A percentile compares a stretch with the other conserved stretches of the same genome.
Evolutionary conservation across 1,140 invertebrate genomes (phyloP).

Genomic region (Palaemon carinicauda): DNA sequence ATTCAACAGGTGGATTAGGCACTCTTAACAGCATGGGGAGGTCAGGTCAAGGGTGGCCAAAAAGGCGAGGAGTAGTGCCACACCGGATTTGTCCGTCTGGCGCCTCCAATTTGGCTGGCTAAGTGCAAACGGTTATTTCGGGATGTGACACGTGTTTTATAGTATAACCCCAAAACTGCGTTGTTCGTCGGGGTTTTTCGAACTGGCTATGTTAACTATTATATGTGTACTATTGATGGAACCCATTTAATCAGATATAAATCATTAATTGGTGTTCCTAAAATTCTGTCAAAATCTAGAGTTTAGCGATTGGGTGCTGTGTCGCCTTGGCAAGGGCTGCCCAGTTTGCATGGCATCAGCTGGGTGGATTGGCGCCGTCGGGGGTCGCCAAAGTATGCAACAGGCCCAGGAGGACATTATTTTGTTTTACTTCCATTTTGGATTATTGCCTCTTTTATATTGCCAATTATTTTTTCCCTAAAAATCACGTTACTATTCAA

Average conservation of each 20-base stretch:
- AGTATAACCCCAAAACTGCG: background rate
- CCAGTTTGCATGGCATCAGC: conserved; percentile 47
- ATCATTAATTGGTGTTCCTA: background rate
- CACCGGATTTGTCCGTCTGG: background rate
- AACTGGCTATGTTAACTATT: no score
- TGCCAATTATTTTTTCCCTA: no score
- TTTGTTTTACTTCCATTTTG: background rate
- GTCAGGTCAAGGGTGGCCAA: conserved; percentile 21
- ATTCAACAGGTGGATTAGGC: background rate
- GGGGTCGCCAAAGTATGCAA: conserved; percentile 40
- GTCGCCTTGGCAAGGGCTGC: conserved; percentile 17
- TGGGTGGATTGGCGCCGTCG: conserved; percentile 40
- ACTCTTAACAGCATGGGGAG: background rate
- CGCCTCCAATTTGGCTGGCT: background rate
- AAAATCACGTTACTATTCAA: no score
- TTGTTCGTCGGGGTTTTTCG: no score
- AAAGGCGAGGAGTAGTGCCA: background rate
- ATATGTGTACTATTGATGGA: no score
- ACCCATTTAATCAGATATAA: no score
- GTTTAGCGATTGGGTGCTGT: background rate
- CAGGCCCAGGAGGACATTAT: background rate
- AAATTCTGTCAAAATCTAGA: conserved; percentile 10
- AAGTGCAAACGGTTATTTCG: conserved; percentile 53
- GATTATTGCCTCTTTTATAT: no score
- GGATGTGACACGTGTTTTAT: conserved; percentile 45